Evolutionary conservation across 1,140 invertebrate species (phyloP), one percentile per base, ranked within the genome.

Genomic region (Rhyacophila brunnea): DNA sequence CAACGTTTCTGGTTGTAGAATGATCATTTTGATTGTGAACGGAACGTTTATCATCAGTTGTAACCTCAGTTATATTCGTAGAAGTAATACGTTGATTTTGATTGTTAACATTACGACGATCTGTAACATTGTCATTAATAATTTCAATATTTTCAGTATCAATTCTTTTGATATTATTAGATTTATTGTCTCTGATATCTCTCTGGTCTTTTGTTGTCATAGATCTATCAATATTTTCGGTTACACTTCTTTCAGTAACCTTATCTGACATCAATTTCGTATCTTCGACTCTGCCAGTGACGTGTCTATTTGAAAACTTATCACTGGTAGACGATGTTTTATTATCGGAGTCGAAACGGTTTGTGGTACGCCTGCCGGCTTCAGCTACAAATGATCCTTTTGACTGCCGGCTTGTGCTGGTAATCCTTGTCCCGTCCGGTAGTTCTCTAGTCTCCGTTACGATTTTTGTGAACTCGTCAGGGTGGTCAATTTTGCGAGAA

Each of bases 391-490:
- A 65, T 7, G 63, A 60, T 15, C 73, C 77, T 28, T 78, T 81
- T 17, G 82, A 84, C 61, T 86, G 84, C 35, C 83, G 81, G 45
- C 79, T 77, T 32, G 83, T 85, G 60, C 83, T 85, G 15, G 84
- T 86, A 1, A 86, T 80, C 56, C 76, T 77, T 13, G 83, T 84
- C 14, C 85, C 85, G 66, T 86, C 84, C 10, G 83, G 81, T n/a
- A 86, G 68, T 19, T 79, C 78, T 63, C 83, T 81, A 1, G 83
- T 85, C 59, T 85, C 85, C 17, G 81, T 82, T 10, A 80, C 80
- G 57, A 85, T 78, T 70, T 81, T 85, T 5, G 84, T 85, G 66
- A 83, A 83, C 6, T 81, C 78, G 65, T 84, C 82, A 6, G 81
- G 81, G 67, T 83, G 82, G 49, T 82, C 79, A n/a, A 83, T 71